Evolutionary conservation across 2,113 vertebrate genomes (phyloP), one percentile per base, ranked within the genome.

Genomic region (Galeopterus variegatus): DNA sequence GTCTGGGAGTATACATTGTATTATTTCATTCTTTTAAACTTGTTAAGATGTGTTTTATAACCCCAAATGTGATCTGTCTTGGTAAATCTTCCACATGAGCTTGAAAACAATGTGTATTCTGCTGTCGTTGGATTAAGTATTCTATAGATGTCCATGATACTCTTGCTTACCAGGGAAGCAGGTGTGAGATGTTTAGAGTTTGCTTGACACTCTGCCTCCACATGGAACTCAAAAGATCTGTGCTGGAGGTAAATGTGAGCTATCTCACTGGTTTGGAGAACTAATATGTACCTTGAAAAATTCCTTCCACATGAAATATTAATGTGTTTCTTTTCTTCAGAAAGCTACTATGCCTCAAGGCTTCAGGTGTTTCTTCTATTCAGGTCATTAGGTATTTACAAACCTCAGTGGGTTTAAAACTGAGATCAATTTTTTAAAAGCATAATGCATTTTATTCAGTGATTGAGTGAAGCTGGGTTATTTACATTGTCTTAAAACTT

Each of bases 281-380:
- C 3, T 41, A 41, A 41, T 41, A 41, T 41, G 41, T 41, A 41
- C 41, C 70, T 87, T 67, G 75, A 85, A 90, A 96, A 97, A 97
- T 92, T 87, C 95, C 88, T 97, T 93, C 76, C 80, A 90, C 75
- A 54, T 97, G 98, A 98, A 97, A 95, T 97, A 93, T 96, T 93
- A 94, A 90, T 88, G 77, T 67, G 3, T 91, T 91, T 60, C 90
- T 48, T 92, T 60, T 31, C 41, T 93, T 93, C 67, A 82, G 69
- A 97, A 94, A 96, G n/a, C 65, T 67, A 56, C 58, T 54, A 50
- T 93, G 95, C 95, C 97, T 97, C 92, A 58, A 96, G 98, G 95
- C 90, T 97, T 98, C 97, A 97, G 98, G 97, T 98, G 95, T 90
- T 93, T 95, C 95, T 97, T 95, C 81, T 89, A 21, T 62, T 94